These are phyloP conservation scores for Lampris incognitus DNA, from an alignment of 2,113 vertebrate genomes.

Conservation along the genomic window DNA sequence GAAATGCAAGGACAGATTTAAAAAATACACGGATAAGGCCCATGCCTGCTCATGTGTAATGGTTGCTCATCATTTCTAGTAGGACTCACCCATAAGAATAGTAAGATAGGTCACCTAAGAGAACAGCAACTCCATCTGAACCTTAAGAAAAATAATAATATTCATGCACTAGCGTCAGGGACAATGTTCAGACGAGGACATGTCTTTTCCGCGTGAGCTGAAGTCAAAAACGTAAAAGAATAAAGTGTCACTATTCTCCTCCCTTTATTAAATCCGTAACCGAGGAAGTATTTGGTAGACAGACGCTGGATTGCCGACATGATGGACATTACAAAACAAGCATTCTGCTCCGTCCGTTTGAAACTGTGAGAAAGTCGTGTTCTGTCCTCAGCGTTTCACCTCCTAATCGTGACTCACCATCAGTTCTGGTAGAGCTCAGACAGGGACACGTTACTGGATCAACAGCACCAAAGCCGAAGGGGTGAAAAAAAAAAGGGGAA, in stretches of 20 bases:
- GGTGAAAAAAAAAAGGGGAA: conserved; percentile 60
- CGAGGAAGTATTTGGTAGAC: background rate
- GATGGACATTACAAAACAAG: conserved; percentile 45
- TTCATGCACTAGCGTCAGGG: background rate
- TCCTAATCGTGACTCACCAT: conserved; percentile 64
- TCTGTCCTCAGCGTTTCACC: conserved; percentile 36
- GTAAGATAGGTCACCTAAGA: background rate
- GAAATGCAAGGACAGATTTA: too few species aligned
- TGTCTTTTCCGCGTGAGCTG: too few species aligned
- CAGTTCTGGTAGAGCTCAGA: conserved; percentile 53
- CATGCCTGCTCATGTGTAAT: too few species aligned
- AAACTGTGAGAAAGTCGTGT: conserved; percentile 47
- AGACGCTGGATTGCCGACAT: background rate
- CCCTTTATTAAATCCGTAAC: background rate
- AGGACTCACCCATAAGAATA: background rate
- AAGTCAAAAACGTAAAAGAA: background rate
- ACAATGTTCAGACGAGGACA: background rate
- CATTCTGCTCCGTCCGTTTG: conserved; percentile 40
- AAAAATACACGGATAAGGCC: too few species aligned
- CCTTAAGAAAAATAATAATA: too few species aligned
- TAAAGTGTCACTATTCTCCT: background rate
- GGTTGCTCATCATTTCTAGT: too few species aligned
- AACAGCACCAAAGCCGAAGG: conserved; percentile 42
- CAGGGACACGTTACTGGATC: conserved; percentile 55
- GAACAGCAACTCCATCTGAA: background rate